phyloP scores from a whole-genome alignment of 2,113 vertebrate genomes.

The Cavia aperea region DNA sequence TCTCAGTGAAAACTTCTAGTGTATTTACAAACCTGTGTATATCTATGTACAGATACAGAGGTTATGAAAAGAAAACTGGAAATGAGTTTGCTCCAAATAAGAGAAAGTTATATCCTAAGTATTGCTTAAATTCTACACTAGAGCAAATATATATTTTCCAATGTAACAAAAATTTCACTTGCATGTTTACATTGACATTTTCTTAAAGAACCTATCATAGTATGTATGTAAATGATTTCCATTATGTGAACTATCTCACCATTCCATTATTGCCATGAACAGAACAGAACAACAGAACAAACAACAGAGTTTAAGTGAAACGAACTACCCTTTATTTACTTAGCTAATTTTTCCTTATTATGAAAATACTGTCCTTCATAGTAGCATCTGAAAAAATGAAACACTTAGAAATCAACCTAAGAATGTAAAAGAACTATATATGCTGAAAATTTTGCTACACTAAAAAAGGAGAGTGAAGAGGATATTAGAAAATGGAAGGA shows the following conservation, averaged over 20 bases:
- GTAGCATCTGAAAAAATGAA: no score
- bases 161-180: neutral
- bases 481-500: no score
- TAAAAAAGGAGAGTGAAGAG: no score
- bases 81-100: neutral
- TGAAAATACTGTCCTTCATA: neutral
- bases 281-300: neutral
- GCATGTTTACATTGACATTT: neutral
- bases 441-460: no score
- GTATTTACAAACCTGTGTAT: neutral
- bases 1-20: neutral
- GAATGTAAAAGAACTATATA: no score
- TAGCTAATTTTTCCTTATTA: neutral
- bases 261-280: neutral
- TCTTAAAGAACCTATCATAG: neutral
- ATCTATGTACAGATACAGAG: neutral
- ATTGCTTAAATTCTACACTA: neutral
- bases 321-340: neutral
- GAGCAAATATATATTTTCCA: neutral
- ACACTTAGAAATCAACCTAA: no score
- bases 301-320: neutral
- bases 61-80: neutral
- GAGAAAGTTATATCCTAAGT: neutral
- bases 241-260: neutral
- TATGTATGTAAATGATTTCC: neutral